A percentile compares a stretch with the other conserved stretches of the same genome.
Evolutionary conservation across 2,888 invertebrate species (phyloP).

Genomic region (Sesamia inferens): DNA sequence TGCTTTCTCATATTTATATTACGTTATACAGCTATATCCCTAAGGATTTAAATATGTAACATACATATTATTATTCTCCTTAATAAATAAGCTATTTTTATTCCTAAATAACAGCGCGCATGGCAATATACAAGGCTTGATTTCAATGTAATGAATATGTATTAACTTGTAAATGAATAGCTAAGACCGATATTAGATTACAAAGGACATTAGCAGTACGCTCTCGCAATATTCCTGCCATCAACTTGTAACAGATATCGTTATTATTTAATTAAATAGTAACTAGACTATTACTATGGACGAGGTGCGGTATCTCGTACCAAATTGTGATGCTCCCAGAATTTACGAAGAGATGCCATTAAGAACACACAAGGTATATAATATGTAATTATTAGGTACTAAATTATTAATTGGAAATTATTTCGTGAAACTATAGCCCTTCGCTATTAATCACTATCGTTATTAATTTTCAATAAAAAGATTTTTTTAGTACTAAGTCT

Average conservation of each 20-base stretch:
- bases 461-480: no score
- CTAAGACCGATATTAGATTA: constrained; percentile 63
- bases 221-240: constrained; percentile 45
- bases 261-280: constrained; percentile 60
- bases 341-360: constrained; percentile 37
- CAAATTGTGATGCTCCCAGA: constrained; percentile 37
- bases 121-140: constrained; percentile 42
- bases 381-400: constrained; percentile 21
- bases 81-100: not conserved
- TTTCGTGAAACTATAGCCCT: not conserved
- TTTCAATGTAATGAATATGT: constrained; percentile 65
- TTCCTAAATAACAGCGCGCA: constrained; percentile 5
- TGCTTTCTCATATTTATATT: not conserved
- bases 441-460: not conserved
- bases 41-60: not conserved
- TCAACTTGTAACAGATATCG: constrained; percentile 53
- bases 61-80: not conserved
- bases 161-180: constrained; percentile 62
- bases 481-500: no score
- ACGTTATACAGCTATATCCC: not conserved
- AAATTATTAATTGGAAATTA: constrained; percentile 8
- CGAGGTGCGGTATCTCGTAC: constrained; percentile 36
- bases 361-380: constrained; percentile 13
- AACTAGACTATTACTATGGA: constrained; percentile 59
- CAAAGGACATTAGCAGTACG: constrained; percentile 40